These are phyloP conservation scores for Lepus timidus DNA, from an alignment of 2,113 vertebrate species.

Conservation along the genomic window DNA sequence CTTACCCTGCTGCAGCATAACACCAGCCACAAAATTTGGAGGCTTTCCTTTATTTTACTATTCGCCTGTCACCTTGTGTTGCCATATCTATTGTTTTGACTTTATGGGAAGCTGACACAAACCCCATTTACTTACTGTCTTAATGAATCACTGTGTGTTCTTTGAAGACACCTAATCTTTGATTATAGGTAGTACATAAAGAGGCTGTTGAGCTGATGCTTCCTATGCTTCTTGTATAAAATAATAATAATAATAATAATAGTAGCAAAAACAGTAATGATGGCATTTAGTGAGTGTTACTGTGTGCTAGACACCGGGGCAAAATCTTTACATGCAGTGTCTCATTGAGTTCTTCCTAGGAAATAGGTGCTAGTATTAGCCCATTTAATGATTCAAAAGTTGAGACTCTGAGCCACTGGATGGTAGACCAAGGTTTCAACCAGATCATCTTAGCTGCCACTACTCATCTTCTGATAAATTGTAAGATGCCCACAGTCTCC, in stretches of 20 bases:
- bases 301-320: background rate
- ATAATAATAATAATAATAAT: background rate
- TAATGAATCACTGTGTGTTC: background rate
- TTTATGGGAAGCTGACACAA: background rate
- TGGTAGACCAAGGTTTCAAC: background rate
- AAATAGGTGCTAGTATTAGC: background rate
- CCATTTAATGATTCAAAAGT: background rate
- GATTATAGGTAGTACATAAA: background rate
- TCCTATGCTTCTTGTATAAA: slow-evolving; percentile 17
- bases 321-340: background rate
- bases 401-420: background rate
- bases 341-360: background rate
- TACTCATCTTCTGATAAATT: background rate
- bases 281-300: background rate
- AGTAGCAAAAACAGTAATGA: background rate
- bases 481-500: background rate
- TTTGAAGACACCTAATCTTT: slow-evolving; percentile 40
- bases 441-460: background rate
- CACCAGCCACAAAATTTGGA: background rate
- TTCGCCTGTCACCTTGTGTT: background rate
- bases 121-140: background rate
- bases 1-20: too few species aligned
- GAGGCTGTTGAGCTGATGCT: background rate
- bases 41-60: background rate
- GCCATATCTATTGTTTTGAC: background rate